These are phyloP conservation scores for Orthonevra nobilis DNA, from an alignment of 2,888 invertebrate genomes.

Conservation along the genomic window DNA sequence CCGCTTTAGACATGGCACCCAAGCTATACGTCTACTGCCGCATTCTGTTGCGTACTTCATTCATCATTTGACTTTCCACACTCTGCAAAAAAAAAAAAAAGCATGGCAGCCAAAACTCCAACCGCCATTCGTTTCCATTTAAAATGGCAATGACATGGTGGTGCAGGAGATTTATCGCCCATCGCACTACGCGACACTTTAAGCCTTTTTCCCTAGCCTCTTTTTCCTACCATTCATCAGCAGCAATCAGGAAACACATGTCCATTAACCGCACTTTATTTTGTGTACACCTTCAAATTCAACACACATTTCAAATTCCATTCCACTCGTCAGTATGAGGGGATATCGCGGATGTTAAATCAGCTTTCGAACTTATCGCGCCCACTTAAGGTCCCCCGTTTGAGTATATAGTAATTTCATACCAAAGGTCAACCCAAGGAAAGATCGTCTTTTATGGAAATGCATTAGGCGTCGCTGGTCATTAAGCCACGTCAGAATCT, in stretches of 20 bases:
- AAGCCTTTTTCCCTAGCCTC: background rate
- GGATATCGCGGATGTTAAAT: background rate
- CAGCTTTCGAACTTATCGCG: background rate
- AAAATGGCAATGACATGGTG: background rate
- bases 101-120: too few relatives aligned
- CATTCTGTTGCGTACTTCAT: slow-evolving; percentile 20
- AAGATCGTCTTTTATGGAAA: background rate
- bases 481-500: background rate
- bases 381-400: background rate
- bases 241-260: slow-evolving; percentile 13
- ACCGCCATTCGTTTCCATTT: too few relatives aligned
- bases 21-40: slow-evolving; percentile 6
- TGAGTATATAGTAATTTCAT: too few relatives aligned
- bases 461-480: slow-evolving; percentile 1
- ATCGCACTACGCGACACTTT: slow-evolving; percentile 7
- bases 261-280: slow-evolving; percentile 14
- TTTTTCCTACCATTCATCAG: background rate
- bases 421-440: background rate
- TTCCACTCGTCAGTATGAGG: too few relatives aligned
- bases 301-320: too few relatives aligned
- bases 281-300: slow-evolving; percentile 9
- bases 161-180: slow-evolving; percentile 14
- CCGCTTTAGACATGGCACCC: background rate
- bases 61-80: background rate
- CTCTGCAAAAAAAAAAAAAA: too few relatives aligned